These are phyloP conservation scores for Alosa sapidissima DNA, from an alignment of 2,797 vertebrate species.

Conservation along the genomic window DNA sequence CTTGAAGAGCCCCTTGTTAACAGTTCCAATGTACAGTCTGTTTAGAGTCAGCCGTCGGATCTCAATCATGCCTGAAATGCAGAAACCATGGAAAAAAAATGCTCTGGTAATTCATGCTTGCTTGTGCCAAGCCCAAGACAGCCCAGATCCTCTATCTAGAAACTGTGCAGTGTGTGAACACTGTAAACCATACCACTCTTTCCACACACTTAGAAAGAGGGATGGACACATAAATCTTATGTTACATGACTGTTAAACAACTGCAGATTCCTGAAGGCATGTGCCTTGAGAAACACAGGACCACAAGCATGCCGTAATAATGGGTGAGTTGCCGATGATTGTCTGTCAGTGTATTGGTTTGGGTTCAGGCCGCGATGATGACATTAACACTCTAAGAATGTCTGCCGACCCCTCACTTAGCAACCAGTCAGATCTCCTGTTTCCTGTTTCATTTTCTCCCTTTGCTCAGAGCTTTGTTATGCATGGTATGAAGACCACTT, in stretches of 20 bases:
- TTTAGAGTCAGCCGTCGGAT: not conserved
- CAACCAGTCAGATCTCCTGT: constrained; percentile 6
- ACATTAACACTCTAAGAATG: constrained; percentile 22
- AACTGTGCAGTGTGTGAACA: not conserved
- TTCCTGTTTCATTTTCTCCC: not conserved
- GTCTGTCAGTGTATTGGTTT: not conserved
- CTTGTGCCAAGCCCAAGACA: not conserved
- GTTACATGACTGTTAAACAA: constrained; percentile 26
- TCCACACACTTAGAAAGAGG: not conserved
- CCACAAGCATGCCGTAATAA: constrained; percentile 9
- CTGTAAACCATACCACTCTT: not conserved
- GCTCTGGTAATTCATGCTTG: not conserved
- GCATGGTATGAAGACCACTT: not conserved
- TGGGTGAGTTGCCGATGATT: constrained; percentile 5
- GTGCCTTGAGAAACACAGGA: not conserved
- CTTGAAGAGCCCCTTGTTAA: not conserved
- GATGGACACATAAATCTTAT: not conserved
- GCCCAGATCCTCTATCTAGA: not conserved
- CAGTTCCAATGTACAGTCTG: not conserved
- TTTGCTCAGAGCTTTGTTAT: not conserved
- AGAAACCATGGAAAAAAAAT: not conserved
- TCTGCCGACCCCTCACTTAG: constrained; percentile 3
- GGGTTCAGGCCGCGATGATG: not conserved
- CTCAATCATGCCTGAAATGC: constrained; percentile 19
- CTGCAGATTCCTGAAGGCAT: constrained; percentile 7